Conservation (phyloP, 2,797 vertebrate species). For the Peromyscus attwateri region DNA sequence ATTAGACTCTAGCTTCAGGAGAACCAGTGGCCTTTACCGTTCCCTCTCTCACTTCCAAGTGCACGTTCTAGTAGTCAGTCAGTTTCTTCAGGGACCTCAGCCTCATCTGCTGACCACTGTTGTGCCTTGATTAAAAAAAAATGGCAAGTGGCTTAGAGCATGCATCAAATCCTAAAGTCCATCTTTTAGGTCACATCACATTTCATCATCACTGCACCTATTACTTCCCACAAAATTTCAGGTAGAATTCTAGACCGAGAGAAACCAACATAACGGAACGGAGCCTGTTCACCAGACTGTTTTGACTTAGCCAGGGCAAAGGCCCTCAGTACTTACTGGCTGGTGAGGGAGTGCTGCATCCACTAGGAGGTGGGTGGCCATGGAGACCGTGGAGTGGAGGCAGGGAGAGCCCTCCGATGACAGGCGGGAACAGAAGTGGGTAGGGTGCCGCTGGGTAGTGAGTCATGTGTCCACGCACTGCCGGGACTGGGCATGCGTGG, state of each 20-base stretch:
- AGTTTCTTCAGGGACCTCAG: not conserved
- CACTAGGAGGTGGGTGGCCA: slow-evolving; percentile 92
- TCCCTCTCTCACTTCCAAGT: not conserved
- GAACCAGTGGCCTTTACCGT: not conserved
- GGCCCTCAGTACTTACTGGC: slow-evolving; percentile 91
- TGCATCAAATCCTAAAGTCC: not conserved
- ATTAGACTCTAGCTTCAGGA: not conserved
- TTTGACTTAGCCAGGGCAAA: not conserved
- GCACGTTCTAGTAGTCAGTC: not conserved
- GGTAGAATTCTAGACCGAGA: not conserved
- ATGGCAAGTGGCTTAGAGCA: not conserved
- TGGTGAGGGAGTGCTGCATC: slow-evolving; percentile 94
- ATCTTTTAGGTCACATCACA: not conserved
- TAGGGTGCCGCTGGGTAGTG: slow-evolving; percentile 93
- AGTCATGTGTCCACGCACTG: slow-evolving; percentile 95
- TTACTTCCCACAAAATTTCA: not conserved
- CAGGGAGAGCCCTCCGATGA: slow-evolving; percentile 94
- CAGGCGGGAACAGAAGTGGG: slow-evolving; percentile 95
- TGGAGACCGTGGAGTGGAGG: slow-evolving; percentile 92
- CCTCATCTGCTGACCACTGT: not conserved
- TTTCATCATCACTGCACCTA: not conserved
- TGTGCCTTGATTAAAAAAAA: not conserved
- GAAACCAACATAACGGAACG: not conserved
- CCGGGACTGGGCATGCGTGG: slow-evolving; percentile 91
- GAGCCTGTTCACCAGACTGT: not conserved